A percentile compares a stretch with the other conserved stretches of the same genome.
Evolutionary conservation across 2,113 vertebrate genomes (phyloP).

Genomic region (Alces alces): DNA sequence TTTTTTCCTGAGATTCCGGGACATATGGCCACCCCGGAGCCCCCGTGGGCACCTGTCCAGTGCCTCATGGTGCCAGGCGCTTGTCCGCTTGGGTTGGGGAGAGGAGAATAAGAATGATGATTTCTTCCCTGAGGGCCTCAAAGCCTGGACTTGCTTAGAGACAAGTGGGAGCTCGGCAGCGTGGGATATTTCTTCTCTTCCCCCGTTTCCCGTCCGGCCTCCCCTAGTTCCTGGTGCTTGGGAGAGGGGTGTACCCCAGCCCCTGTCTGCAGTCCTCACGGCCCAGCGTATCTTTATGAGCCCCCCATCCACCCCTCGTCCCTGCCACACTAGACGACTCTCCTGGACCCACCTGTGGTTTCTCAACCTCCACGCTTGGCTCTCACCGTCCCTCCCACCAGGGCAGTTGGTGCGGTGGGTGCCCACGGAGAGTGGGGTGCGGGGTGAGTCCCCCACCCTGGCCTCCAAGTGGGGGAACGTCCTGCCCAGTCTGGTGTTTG

Average conservation of each 20-base stretch:
- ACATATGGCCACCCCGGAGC: not conserved
- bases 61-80: not conserved
- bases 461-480: not conserved
- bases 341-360: not conserved
- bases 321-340: not conserved
- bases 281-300: not conserved
- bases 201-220: not conserved
- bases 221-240: not conserved
- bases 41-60: not conserved
- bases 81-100: not conserved
- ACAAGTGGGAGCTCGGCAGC: not conserved
- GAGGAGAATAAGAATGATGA: not conserved
- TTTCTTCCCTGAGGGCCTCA: not conserved
- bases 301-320: accelerated
- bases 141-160: not conserved
- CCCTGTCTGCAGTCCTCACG: accelerated
- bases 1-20: not conserved
- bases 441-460: not conserved
- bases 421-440: not conserved
- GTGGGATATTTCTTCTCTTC: not conserved
- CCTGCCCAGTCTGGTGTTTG: not conserved
- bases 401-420: not conserved
- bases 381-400: accelerated
- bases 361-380: not conserved
- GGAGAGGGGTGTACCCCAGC: too few species aligned